Percentiles rank a stretch among this genome's conserved stretches.
Evolutionary conservation across 2,113 vertebrate species (phyloP).

Genomic region (Dinomys branickii): DNA sequence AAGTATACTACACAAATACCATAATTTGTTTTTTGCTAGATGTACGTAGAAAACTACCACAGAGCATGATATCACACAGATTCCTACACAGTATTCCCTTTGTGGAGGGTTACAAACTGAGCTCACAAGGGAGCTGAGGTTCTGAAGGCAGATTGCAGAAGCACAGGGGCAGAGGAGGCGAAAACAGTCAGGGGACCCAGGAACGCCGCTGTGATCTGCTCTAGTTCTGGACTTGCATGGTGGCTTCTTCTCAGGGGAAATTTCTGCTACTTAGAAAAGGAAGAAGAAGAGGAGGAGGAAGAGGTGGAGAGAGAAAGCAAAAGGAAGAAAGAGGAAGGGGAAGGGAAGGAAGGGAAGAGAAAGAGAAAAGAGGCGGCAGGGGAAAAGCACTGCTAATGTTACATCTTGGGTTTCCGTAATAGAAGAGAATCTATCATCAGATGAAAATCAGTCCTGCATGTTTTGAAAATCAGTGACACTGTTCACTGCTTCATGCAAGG

Average conservation of each 20-base stretch:
- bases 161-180: background rate
- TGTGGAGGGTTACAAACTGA: background rate
- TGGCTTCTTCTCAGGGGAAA: constrained; percentile 13
- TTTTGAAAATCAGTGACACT: constrained; percentile 15
- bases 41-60: background rate
- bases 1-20: background rate
- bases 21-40: background rate
- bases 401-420: constrained; percentile 4
- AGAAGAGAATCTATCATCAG: background rate
- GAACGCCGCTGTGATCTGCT: background rate
- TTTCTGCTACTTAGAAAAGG: background rate
- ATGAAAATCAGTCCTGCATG: background rate
- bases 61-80: background rate
- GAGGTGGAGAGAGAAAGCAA: fast-evolving
- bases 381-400: background rate
- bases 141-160: background rate
- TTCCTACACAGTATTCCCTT: background rate
- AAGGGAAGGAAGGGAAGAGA: background rate
- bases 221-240: background rate
- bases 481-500: background rate
- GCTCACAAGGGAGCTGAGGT: background rate
- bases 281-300: background rate
- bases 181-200: background rate
- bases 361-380: background rate
- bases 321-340: background rate